These are phyloP conservation scores for Micropoecilia bifurca DNA, from an alignment of 2,797 vertebrate species.

Conservation along the genomic window DNA sequence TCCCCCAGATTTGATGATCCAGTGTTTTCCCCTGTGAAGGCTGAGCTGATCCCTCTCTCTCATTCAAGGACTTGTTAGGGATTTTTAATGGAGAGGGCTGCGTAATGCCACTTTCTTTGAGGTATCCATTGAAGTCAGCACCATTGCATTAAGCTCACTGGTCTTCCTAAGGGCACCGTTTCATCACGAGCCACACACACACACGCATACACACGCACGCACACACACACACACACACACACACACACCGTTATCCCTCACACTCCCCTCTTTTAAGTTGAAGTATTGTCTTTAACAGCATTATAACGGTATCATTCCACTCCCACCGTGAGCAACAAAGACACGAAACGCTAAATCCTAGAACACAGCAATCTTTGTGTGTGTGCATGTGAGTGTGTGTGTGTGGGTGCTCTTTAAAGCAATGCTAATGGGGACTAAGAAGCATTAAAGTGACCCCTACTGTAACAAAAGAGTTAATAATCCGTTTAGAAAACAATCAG, in stretches of 20 bases:
- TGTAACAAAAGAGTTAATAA: conserved; percentile 89
- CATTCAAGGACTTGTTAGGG: conserved; percentile 68
- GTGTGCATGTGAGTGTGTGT: conserved; percentile 23
- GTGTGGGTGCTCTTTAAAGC: conserved; percentile 76
- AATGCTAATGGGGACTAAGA: conserved; percentile 85
- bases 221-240: conserved; percentile 52
- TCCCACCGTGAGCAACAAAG: conserved; percentile 84
- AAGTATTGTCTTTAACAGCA: conserved; percentile 85
- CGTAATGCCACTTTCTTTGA: conserved; percentile 77
- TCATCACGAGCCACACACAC: conserved; percentile 66
- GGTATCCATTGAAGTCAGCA: conserved; percentile 79
- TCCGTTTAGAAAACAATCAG: conserved; percentile 86
- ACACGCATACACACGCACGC: conserved; percentile 51
- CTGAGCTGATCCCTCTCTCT: conserved; percentile 63
- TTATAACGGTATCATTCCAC: conserved; percentile 84
- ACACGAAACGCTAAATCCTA: conserved; percentile 79
- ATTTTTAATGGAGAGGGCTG: conserved; percentile 66
- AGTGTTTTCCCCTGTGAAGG: conserved; percentile 43
- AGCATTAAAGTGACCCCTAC: conserved; percentile 86
- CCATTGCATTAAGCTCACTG: conserved; percentile 79
- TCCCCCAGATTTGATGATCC: conserved; percentile 37
- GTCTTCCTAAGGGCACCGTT: conserved; percentile 79
- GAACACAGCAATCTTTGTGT: conserved; percentile 73
- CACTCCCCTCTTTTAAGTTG: conserved; percentile 73
- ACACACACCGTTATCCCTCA: conserved; percentile 47